These are phyloP conservation scores for Pardosa pseudoannulata DNA, from an alignment of 2,888 invertebrate genomes.

Conservation along the genomic window DNA sequence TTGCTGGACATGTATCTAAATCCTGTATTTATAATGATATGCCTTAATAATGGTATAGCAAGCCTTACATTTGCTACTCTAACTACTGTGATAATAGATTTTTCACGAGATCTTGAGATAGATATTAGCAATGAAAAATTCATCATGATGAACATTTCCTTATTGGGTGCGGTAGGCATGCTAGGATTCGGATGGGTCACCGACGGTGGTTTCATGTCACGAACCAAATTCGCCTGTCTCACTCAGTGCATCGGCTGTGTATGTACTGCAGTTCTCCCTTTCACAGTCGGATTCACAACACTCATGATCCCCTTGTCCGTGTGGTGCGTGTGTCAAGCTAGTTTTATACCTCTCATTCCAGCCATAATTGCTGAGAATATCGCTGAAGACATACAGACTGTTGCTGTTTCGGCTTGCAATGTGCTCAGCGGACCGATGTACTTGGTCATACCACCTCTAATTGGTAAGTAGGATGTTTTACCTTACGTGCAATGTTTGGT, in stretches of 20 bases:
- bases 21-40: constrained; percentile 19
- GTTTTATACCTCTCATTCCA: constrained; percentile 7
- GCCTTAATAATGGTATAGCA: neutral
- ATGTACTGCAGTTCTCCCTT: neutral
- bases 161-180: constrained; percentile 18
- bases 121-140: neutral
- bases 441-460: constrained; percentile 5
- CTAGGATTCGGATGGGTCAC: constrained; percentile 40
- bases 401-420: constrained; percentile 18
- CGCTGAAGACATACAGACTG: constrained; percentile 15
- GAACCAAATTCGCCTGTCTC: neutral
- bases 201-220: neutral
- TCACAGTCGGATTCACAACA: neutral
- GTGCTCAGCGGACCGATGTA: constrained; percentile 28
- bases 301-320: neutral
- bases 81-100: constrained; percentile 29
- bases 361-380: constrained; percentile 25
- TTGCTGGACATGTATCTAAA: neutral
- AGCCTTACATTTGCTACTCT: neutral
- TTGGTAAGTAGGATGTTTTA: constrained; percentile 26
- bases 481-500: too few relatives aligned
- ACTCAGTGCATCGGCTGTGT: neutral
- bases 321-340: constrained; percentile 2
- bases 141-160: constrained; percentile 16
- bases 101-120: constrained; percentile 10